phyloP scores from a whole-genome alignment of 2,888 invertebrate species.

The Eupithecia exiguata region DNA sequence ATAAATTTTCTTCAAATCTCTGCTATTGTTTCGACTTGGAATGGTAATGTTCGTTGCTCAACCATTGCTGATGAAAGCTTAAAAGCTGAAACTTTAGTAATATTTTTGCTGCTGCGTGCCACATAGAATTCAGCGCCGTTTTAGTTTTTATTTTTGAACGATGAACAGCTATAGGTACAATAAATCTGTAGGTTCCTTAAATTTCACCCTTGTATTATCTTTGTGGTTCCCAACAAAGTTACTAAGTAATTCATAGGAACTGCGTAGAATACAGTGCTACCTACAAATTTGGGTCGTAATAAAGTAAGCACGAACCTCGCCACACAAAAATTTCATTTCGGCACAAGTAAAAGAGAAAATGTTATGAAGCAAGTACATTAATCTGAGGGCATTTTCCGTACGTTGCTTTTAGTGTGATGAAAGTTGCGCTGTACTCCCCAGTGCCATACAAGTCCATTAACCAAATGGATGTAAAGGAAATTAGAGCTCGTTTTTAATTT shows the following conservation, averaged over 20 bases:
- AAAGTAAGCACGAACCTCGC: slow-evolving; percentile 31
- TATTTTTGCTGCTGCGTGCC: slow-evolving; percentile 3
- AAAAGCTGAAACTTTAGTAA: background rate
- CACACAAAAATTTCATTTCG: slow-evolving; percentile 42
- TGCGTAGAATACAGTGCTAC: slow-evolving; percentile 11
- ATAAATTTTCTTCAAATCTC: slow-evolving; percentile 41
- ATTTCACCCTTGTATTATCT: slow-evolving; percentile 5
- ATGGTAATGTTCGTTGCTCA: slow-evolving; percentile 27
- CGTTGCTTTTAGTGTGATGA: slow-evolving; percentile 82
- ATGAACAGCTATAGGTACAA: background rate
- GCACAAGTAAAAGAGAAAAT: slow-evolving; percentile 59
- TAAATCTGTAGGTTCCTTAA: background rate
- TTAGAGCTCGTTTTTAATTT: slow-evolving; percentile 81
- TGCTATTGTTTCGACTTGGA: slow-evolving; percentile 28
- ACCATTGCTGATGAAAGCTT: slow-evolving; percentile 22
- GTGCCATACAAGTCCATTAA: slow-evolving; percentile 81
- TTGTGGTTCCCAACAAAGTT: slow-evolving; percentile 16
- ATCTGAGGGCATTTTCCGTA: slow-evolving; percentile 78
- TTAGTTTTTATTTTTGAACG: background rate
- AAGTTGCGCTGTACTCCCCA: slow-evolving; percentile 76
- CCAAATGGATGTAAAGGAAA: slow-evolving; percentile 79
- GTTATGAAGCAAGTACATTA: slow-evolving; percentile 76
- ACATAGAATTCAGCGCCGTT: background rate
- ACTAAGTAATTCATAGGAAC: slow-evolving; percentile 27
- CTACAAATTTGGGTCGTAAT: slow-evolving; percentile 28